Evolutionary conservation across 2,888 invertebrate species (phyloP).

Genomic region (Lithophane ornitopus): DNA sequence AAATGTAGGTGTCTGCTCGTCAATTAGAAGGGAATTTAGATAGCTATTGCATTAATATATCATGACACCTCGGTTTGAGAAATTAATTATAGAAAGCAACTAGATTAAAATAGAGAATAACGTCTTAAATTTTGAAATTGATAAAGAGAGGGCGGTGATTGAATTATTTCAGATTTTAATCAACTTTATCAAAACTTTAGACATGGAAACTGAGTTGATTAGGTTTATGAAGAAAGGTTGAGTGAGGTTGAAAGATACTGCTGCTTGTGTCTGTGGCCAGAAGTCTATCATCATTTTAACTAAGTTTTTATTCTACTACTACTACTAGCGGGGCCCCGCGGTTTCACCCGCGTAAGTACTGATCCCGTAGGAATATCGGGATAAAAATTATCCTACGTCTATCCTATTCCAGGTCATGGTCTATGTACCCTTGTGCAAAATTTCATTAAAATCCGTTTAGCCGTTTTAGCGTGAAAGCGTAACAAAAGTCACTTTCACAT

Average conservation of each 20-base stretch:
- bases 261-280: not conserved
- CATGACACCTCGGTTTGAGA: constrained; percentile 32
- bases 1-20: constrained; percentile 45
- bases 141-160: constrained; percentile 11
- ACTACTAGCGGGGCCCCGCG: too few species aligned
- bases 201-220: constrained; percentile 12
- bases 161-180: constrained; percentile 21
- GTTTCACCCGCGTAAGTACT: too few species aligned
- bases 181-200: constrained; percentile 27
- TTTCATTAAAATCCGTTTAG: too few species aligned
- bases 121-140: constrained; percentile 18
- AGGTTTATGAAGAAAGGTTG: not conserved
- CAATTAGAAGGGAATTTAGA: constrained; percentile 47
- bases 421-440: too few species aligned
- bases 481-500: too few species aligned
- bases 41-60: constrained; percentile 33
- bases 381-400: too few species aligned
- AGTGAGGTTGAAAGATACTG: not conserved
- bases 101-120: constrained; percentile 38
- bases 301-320: too few species aligned
- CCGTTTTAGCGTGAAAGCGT: too few species aligned
- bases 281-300: not conserved
- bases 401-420: too few species aligned
- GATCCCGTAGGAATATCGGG: too few species aligned
- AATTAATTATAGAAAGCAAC: constrained; percentile 31